Base-by-base conservation (phyloP, 2,797 vertebrate species). In the Enteromius fasciolatus region DNA sequence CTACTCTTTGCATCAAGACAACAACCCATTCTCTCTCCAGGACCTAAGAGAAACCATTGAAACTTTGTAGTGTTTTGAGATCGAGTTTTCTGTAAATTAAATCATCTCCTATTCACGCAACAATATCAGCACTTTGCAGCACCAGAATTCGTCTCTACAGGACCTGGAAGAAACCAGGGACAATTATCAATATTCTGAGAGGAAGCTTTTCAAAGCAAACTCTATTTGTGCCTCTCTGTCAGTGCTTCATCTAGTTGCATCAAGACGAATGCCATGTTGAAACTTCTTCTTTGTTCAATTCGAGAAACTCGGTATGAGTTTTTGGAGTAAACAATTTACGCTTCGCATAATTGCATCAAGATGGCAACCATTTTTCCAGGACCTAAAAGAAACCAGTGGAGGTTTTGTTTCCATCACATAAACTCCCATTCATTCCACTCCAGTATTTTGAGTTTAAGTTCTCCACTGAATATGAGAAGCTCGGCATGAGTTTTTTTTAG, bases 91-190 rank as follows among this genome's bases (percentile, higher is more conserved):
- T 11, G 25, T 28, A 31, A 61, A 61, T 15, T 15, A 7, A 63
- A 57, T n/a, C 0, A 41, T 76, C 59, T 57, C 57, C 23, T 82
- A 46, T 82, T 82, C 41, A 82, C 67, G 80, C 70, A 36, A 25
- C 20, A 28, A 48, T 67, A 76, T 82, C 80, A 54, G 46, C 46
- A 54, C 70, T 82, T 82, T 11, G 17, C 61, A 0, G n/a, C 54
- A 59, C n/a, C n/a, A 23, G 54, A 12, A n/a, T 5, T 5, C 1
- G 36, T 36, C 57, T 61, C 12, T 28, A 61, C 57, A 61, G 57
- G 57, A 61, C 57, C 23, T 28, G 12, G 25, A 50, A 50, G 69
- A 50, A 72, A 72, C 46, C 69, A 50, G 46, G 44, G 17, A 72
- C 1, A 50, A 3, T 20, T 48, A 28, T 69, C 3, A 1, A 25